Percentiles rank a stretch among this genome's conserved stretches.
Conservation (phyloP, 2,113 vertebrate genomes). For the Leptobrachium leishanense region DNA sequence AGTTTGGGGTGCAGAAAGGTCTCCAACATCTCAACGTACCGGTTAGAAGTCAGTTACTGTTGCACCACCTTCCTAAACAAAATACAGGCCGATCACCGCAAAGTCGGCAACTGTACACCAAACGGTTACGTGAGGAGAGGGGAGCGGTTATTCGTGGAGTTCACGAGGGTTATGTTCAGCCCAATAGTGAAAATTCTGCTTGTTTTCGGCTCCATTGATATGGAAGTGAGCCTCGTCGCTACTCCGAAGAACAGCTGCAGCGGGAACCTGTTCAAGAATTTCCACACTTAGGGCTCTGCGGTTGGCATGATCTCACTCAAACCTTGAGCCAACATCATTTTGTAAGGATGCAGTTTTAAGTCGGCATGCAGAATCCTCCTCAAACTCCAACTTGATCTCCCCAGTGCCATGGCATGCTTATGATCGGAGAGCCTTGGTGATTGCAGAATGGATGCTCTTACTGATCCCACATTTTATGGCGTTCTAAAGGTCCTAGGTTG, state of each 20-base stretch:
- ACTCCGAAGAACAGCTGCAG: not conserved
- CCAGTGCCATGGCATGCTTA: too few species aligned
- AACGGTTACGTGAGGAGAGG: not conserved
- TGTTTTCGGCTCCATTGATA: not conserved
- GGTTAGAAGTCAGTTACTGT: not conserved
- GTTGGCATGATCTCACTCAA: not conserved
- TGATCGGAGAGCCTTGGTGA: too few species aligned
- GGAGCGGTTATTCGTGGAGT: not conserved
- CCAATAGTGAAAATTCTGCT: not conserved
- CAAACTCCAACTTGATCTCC: too few species aligned
- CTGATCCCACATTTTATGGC: too few species aligned
- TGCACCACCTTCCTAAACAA: not conserved
- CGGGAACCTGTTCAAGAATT: not conserved
- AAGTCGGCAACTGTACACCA: conserved; percentile 18
- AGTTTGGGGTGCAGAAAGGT: too few species aligned
- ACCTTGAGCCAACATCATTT: not conserved
- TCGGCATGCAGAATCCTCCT: too few species aligned
- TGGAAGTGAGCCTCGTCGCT: not conserved
- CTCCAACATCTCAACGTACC: not conserved
- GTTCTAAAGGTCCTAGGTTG: too few species aligned
- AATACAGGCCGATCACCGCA: not conserved
- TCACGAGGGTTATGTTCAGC: not conserved
- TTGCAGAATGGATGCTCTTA: too few species aligned
- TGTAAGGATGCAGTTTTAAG: not conserved
- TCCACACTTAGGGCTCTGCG: not conserved